Evolutionary conservation across 2,797 vertebrate genomes (phyloP).

Genomic region (Pterois miles): DNA sequence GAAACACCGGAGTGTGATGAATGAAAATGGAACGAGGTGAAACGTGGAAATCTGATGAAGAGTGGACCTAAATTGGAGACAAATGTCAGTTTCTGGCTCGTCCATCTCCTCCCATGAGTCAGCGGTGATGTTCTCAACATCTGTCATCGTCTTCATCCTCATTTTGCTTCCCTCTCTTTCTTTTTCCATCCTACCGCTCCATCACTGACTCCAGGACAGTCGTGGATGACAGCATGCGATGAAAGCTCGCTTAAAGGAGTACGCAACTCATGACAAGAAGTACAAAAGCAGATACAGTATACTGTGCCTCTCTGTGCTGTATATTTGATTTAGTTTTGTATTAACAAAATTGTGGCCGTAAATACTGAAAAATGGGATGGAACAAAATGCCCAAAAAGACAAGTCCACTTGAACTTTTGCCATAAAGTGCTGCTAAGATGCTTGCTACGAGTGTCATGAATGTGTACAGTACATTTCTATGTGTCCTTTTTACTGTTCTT

Average conservation of each 20-base stretch:
- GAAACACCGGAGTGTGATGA: conserved; percentile 10
- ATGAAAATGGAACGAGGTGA: conserved; percentile 29
- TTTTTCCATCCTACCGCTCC: conserved; percentile 43
- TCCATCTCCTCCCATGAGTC: conserved; percentile 27
- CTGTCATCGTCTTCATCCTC: conserved; percentile 33
- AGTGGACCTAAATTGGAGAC: conserved; percentile 44
- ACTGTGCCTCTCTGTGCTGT: neutral
- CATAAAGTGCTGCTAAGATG: neutral
- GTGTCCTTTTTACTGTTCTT: conserved; percentile 2
- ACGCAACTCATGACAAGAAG: conserved; percentile 1
- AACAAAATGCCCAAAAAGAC: neutral
- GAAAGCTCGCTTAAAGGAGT: conserved; percentile 14
- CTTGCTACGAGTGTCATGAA: neutral
- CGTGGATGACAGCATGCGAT: conserved; percentile 9
- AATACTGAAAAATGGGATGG: neutral
- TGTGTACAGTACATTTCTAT: neutral
- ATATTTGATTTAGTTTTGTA: neutral
- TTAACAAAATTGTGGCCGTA: neutral
- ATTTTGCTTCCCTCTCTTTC: conserved; percentile 30
- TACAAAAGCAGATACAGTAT: neutral
- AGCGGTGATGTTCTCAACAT: conserved; percentile 48
- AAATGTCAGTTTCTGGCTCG: conserved; percentile 56
- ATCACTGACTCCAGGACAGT: conserved; percentile 24
- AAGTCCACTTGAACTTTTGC: neutral
- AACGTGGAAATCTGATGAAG: conserved; percentile 33